These are phyloP conservation scores for Anthopleura sola DNA, from an alignment of 64 coral and sea anemone genomes.

Conservation along the genomic window DNA sequence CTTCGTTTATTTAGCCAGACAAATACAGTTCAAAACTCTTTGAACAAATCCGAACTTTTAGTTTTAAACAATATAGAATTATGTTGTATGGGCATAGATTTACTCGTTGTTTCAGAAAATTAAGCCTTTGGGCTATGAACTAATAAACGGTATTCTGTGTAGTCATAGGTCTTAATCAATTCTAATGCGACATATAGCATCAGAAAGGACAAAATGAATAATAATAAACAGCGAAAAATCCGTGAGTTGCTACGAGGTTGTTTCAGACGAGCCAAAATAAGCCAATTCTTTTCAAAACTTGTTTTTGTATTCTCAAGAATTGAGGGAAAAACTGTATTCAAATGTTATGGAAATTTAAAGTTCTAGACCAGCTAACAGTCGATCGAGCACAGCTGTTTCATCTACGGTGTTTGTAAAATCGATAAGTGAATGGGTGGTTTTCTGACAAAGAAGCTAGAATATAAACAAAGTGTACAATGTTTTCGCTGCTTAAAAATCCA, in stretches of 20 bases:
- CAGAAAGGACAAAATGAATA: not conserved
- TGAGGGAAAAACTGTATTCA: not conserved
- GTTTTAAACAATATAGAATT: not conserved
- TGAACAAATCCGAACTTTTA: not conserved
- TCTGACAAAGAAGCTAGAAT: slow-evolving; percentile 10
- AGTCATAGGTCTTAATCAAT: not conserved
- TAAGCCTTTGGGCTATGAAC: not conserved
- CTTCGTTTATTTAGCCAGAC: not conserved
- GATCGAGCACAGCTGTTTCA: not conserved
- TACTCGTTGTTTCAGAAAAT: not conserved
- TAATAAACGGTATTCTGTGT: not conserved
- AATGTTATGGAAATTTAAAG: slow-evolving; percentile 14
- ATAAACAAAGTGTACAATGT: not conserved
- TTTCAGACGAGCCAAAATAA: not conserved
- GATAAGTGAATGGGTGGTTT: not conserved
- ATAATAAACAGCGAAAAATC: not conserved
- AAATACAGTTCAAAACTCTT: not conserved
- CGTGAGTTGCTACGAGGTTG: not conserved
- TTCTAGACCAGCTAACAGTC: not conserved
- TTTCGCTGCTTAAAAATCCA: not conserved
- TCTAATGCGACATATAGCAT: not conserved
- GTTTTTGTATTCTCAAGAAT: not conserved
- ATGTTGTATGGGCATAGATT: not conserved
- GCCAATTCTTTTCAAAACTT: slow-evolving; percentile 4
- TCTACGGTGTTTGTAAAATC: not conserved